Percentiles rank a stretch among this genome's conserved stretches.
Conservation (phyloP, 2,888 invertebrate genomes). For the Pristionchus arcanus region DNA sequence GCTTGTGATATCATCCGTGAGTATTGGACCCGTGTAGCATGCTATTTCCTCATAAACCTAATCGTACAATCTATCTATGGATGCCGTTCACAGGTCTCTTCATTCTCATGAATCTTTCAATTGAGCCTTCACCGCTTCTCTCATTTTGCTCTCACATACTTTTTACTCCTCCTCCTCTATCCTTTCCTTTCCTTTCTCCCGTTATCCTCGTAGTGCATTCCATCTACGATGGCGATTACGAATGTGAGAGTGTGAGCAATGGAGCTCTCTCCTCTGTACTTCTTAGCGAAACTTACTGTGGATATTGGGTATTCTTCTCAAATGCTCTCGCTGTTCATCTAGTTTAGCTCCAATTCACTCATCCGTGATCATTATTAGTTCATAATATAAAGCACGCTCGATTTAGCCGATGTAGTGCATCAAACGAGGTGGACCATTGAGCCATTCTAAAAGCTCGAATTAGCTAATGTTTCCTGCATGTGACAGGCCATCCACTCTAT, state of each 20-base stretch:
- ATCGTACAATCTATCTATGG: not conserved
- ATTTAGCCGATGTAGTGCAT: not conserved
- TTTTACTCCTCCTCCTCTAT: slow-evolving; percentile 22
- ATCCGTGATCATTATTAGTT: slow-evolving; percentile 7
- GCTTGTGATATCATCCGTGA: not conserved
- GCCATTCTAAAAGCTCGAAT: not conserved
- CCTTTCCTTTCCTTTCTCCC: slow-evolving; percentile 36
- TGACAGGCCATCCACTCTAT: not conserved
- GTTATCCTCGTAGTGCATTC: slow-evolving; percentile 35
- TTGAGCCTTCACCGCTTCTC: slow-evolving; percentile 6
- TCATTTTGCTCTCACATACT: not conserved
- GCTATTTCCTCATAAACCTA: not conserved
- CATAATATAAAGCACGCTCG: not conserved
- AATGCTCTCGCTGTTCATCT: not conserved
- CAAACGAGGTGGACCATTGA: not conserved
- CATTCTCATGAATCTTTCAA: slow-evolving; percentile 51
- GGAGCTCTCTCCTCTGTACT: not conserved
- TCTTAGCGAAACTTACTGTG: not conserved
- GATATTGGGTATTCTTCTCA: not conserved
- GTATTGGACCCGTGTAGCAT: not conserved
- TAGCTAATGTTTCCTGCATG: not conserved
- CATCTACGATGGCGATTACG: slow-evolving; percentile 22
- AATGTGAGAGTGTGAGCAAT: slow-evolving; percentile 27
- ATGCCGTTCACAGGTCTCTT: slow-evolving; percentile 23
- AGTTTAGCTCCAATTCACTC: not conserved